Percentiles rank a stretch among this genome's conserved stretches.
These are phyloP conservation scores for Corythornis cristatus DNA, from an alignment of 2,113 vertebrate genomes.

Conservation along the genomic window DNA sequence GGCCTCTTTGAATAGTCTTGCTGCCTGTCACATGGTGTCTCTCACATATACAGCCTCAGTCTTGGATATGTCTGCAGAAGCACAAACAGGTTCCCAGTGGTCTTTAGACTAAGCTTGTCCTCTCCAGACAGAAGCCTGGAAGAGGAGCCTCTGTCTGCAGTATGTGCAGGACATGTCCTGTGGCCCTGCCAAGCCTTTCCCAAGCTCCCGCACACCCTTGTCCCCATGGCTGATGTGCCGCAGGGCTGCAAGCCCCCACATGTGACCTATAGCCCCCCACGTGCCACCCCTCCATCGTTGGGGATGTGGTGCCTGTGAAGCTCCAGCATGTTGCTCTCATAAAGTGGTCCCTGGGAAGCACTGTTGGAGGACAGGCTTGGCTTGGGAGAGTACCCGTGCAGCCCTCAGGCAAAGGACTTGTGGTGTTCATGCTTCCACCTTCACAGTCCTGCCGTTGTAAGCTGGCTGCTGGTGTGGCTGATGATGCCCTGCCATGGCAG, in stretches of 20 bases:
- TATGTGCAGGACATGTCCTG: fast-evolving
- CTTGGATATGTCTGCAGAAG: neutral
- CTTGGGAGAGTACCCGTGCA: neutral
- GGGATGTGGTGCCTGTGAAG: fast-evolving
- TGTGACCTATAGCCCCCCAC: neutral
- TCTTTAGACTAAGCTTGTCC: neutral
- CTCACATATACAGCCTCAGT: fast-evolving
- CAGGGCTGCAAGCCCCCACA: neutral
- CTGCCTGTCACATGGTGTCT: neutral
- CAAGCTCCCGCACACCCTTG: neutral
- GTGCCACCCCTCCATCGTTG: fast-evolving
- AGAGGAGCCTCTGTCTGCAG: neutral
- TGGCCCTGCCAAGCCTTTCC: neutral
- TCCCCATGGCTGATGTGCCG: fast-evolving
- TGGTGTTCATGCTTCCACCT: neutral
- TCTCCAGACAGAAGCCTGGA: neutral
- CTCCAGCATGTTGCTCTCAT: fast-evolving
- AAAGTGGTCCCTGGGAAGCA: fast-evolving
- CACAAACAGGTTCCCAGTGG: neutral
- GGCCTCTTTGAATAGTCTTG: neutral
- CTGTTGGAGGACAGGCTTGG: neutral
- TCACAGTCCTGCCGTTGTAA: fast-evolving
- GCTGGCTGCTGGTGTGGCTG: neutral
- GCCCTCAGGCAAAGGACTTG: neutral
- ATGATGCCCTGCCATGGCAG: neutral